Evolutionary conservation across 2,797 vertebrate species (phyloP).

Genomic region (Hippoglossus hippoglossus): DNA sequence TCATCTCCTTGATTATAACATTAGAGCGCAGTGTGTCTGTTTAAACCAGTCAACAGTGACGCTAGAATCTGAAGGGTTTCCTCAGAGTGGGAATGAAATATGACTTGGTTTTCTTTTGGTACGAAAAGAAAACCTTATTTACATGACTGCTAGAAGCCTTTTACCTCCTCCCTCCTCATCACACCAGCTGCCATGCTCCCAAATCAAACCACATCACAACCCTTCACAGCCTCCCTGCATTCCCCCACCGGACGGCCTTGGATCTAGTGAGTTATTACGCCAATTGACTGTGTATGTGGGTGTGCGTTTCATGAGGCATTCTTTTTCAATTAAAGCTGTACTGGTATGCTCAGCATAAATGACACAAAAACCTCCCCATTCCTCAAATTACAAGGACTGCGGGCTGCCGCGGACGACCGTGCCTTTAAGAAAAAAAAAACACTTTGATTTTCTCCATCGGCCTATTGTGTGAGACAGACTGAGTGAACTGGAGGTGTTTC

Average conservation of each 20-base stretch:
- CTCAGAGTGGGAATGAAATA: constrained; percentile 17
- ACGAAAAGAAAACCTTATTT: neutral
- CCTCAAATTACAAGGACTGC: constrained; percentile 67
- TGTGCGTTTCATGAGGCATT: constrained; percentile 63
- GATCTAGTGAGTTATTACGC: constrained; percentile 66
- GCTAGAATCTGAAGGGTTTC: neutral
- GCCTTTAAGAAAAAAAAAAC: constrained; percentile 35
- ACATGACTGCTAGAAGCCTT: constrained; percentile 29
- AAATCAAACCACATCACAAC: constrained; percentile 49
- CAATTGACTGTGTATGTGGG: constrained; percentile 59
- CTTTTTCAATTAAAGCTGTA: constrained; percentile 74
- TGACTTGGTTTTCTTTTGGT: neutral
- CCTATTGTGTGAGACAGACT: constrained; percentile 56
- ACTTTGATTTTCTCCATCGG: constrained; percentile 55
- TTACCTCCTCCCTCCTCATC: constrained; percentile 33
- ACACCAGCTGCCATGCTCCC: constrained; percentile 26
- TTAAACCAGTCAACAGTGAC: constrained; percentile 23
- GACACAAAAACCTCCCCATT: constrained; percentile 71
- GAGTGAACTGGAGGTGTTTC: constrained; percentile 65
- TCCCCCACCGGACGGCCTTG: constrained; percentile 63
- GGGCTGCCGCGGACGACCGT: constrained; percentile 43
- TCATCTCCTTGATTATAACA: constrained; percentile 46
- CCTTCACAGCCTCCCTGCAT: constrained; percentile 44
- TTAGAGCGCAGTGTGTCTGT: constrained; percentile 12
- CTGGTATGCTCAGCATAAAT: constrained; percentile 63